These are phyloP conservation scores for Neolamprologus kungweensis DNA, from an alignment of 2,113 vertebrate genomes.

Conservation along the genomic window DNA sequence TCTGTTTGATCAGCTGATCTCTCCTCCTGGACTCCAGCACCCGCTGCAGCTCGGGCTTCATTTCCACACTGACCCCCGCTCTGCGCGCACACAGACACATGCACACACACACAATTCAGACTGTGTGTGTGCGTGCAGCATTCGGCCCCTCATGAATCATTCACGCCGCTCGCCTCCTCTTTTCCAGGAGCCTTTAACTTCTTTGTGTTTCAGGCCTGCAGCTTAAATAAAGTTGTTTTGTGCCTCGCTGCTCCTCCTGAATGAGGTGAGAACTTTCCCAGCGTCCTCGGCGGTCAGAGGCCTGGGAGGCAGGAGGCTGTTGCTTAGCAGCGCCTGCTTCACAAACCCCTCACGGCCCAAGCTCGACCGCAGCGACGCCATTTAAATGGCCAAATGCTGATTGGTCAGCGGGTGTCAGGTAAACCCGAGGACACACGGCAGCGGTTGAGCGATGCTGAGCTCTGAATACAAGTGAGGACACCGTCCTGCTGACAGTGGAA, in stretches of 20 bases:
- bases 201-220: neutral
- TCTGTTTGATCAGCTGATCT: slow-evolving; percentile 85
- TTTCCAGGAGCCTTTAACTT: neutral
- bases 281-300: neutral
- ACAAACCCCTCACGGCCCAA: neutral
- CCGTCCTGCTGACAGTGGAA: neutral
- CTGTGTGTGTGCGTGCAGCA: neutral
- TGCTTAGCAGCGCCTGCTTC: slow-evolving; percentile 8
- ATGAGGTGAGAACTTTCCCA: slow-evolving; percentile 34
- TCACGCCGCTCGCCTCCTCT: neutral
- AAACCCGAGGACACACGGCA: neutral
- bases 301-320: slow-evolving; percentile 6
- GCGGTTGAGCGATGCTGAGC: neutral
- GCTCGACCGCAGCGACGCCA: neutral
- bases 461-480: neutral
- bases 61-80: slow-evolving; percentile 70
- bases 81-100: slow-evolving; percentile 30
- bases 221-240: neutral
- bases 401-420: neutral
- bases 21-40: slow-evolving; percentile 87
- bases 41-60: slow-evolving; percentile 87
- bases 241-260: neutral
- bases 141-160: neutral
- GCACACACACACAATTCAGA: neutral
- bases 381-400: neutral